These are phyloP conservation scores for Drosophila monieri DNA, from an alignment of 2,888 invertebrate species.

Conservation along the genomic window DNA sequence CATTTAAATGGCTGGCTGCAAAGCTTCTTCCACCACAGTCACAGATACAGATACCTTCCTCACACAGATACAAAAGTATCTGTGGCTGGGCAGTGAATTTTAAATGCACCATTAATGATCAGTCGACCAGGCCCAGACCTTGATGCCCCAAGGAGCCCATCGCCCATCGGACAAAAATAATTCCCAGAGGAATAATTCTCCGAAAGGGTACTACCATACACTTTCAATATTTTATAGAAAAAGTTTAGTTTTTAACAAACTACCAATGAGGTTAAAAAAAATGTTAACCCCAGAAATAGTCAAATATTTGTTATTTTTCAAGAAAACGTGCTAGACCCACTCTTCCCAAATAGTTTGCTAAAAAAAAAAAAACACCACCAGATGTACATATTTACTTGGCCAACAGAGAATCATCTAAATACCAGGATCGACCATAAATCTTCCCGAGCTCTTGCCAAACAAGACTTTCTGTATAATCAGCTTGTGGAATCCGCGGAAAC, in stretches of 20 bases:
- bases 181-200: conserved; percentile 2
- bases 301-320: neutral
- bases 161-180: conserved; percentile 2
- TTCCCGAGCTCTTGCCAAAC: neutral
- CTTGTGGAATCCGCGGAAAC: conserved; percentile 31
- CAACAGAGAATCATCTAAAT: conserved; percentile 10
- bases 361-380: neutral
- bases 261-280: too few species aligned
- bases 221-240: too few species aligned
- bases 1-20: conserved; percentile 46
- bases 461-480: conserved; percentile 7
- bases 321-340: neutral
- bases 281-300: neutral
- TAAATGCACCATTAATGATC: conserved; percentile 67
- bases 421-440: conserved; percentile 27
- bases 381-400: conserved; percentile 1
- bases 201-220: too few species aligned
- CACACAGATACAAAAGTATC: conserved; percentile 17
- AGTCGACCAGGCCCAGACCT: conserved; percentile 53
- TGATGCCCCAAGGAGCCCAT: conserved; percentile 39
- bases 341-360: neutral
- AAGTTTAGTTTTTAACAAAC: too few species aligned
- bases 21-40: neutral
- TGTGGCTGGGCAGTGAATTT: conserved; percentile 26
- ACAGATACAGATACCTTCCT: conserved; percentile 16